phyloP scores from a whole-genome alignment of 2,113 vertebrate species.

The Pandion haliaetus region DNA sequence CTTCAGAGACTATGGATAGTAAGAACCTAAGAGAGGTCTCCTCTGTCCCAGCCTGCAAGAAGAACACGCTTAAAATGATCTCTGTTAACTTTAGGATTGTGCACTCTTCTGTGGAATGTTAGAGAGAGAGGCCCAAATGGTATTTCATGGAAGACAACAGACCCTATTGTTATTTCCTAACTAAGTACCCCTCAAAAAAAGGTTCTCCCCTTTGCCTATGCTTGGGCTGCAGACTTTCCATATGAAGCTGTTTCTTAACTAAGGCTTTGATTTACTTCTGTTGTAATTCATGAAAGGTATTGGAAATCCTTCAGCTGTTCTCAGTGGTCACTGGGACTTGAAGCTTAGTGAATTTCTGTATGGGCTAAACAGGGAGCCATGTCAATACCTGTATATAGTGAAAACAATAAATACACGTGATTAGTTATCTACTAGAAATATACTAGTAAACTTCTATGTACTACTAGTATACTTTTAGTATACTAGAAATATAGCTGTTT shows the following conservation, averaged over 20 bases:
- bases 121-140: background rate
- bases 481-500: background rate
- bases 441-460: background rate
- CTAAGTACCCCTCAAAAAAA: background rate
- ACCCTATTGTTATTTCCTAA: background rate
- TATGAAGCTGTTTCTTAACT: background rate
- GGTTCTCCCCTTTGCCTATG: background rate
- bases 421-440: background rate
- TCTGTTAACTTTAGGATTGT: background rate
- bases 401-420: background rate
- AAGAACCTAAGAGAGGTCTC: background rate
- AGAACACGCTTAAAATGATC: background rate
- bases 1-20: background rate
- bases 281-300: background rate
- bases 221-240: background rate
- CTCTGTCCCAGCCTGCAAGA: background rate
- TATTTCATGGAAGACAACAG: background rate
- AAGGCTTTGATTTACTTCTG: background rate
- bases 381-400: background rate
- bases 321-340: background rate
- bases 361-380: background rate
- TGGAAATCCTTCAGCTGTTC: background rate
- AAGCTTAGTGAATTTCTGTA: background rate
- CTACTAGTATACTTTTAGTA: background rate
- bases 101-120: background rate